Evolutionary conservation across 2,797 vertebrate species (phyloP).

Genomic region (Crocidura indochinensis): DNA sequence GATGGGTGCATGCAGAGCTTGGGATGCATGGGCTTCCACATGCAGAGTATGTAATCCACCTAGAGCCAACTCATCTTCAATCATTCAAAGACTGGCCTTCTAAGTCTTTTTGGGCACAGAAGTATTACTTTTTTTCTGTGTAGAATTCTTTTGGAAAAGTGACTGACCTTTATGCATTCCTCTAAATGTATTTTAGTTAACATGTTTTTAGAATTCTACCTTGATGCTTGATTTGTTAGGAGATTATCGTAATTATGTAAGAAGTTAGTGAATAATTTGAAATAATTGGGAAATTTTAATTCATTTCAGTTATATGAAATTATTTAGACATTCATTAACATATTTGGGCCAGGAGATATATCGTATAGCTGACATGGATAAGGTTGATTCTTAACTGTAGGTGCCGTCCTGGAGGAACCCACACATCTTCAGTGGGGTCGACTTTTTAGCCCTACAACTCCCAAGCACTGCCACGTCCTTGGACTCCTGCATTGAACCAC

Average conservation of each 20-base stretch:
- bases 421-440: too few relatives aligned
- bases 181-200: constrained; percentile 8
- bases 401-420: too few relatives aligned
- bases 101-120: constrained; percentile 17
- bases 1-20: too few relatives aligned
- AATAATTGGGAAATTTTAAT: constrained; percentile 39
- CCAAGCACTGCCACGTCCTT: too few relatives aligned
- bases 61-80: too few relatives aligned
- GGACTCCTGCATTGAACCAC: too few relatives aligned
- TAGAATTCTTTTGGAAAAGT: constrained; percentile 53
- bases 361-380: too few relatives aligned
- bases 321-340: constrained; percentile 53
- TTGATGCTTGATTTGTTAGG: constrained; percentile 58
- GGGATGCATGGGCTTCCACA: too few relatives aligned
- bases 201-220: constrained; percentile 48
- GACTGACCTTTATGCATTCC: background rate
- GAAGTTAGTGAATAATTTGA: constrained; percentile 2
- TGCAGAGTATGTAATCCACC: too few relatives aligned
- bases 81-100: background rate
- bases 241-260: constrained; percentile 47
- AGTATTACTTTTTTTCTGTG: constrained; percentile 34
- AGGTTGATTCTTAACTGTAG: too few relatives aligned
- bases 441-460: too few relatives aligned
- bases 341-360: background rate
- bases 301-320: constrained; percentile 1